These are phyloP conservation scores for Zelleria hepariella DNA, from an alignment of 2,888 invertebrate species.

Conservation along the genomic window DNA sequence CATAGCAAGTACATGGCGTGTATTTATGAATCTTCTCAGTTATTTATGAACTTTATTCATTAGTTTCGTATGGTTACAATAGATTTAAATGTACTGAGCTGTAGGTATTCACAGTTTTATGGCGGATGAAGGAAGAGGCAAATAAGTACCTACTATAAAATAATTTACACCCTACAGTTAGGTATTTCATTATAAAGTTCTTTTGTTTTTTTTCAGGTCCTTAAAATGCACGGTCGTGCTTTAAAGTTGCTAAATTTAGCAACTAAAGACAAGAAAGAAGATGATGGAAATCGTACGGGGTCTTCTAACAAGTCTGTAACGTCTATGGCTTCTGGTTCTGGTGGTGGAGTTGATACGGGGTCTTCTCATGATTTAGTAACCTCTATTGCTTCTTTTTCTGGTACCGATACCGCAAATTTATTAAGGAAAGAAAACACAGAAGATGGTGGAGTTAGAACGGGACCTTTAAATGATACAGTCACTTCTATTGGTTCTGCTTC, in stretches of 20 bases:
- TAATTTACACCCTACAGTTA: neutral
- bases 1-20: neutral
- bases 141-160: neutral
- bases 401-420: neutral
- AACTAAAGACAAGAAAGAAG: neutral
- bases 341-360: neutral
- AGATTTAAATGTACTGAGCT: neutral
- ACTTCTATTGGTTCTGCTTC: neutral
- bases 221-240: neutral
- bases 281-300: neutral
- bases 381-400: neutral
- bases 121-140: neutral
- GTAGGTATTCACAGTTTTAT: neutral
- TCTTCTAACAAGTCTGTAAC: neutral
- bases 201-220: neutral
- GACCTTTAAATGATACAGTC: neutral
- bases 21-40: neutral
- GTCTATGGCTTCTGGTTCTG: neutral
- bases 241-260: neutral
- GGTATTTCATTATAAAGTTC: neutral
- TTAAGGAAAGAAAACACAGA: neutral
- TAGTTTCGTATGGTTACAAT: neutral
- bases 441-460: neutral
- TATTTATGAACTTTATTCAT: neutral
- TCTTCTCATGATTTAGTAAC: neutral